Conservation (phyloP, 2,888 invertebrate genomes). For the Chloromyia formosa region DNA sequence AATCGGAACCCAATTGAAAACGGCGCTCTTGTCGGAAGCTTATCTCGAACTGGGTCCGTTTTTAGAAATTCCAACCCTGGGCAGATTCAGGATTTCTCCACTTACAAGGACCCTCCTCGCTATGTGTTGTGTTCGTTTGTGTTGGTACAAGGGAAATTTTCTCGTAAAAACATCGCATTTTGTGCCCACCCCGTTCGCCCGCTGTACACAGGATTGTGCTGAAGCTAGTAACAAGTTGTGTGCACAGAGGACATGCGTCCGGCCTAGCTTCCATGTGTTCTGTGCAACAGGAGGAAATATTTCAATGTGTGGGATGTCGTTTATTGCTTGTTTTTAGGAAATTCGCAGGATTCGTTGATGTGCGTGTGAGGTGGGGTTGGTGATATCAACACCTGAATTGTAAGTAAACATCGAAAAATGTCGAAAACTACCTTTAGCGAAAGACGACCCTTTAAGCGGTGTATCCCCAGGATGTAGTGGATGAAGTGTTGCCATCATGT, state of each 20-base stretch:
- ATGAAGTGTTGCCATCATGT: no score
- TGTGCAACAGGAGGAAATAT: slow-evolving; percentile 40
- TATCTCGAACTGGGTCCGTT: slow-evolving; percentile 50
- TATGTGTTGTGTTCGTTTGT: slow-evolving; percentile 14
- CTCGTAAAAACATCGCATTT: background rate
- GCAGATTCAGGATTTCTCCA: slow-evolving; percentile 43
- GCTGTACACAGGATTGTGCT: background rate
- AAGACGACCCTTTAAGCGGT: background rate
- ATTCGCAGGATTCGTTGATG: slow-evolving; percentile 6
- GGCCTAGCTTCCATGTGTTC: slow-evolving; percentile 27
- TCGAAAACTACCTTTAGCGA: slow-evolving; percentile 21
- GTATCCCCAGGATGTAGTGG: no score
- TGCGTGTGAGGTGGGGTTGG: background rate
- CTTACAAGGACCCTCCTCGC: slow-evolving; percentile 23
- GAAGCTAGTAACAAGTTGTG: background rate
- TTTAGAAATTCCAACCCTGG: slow-evolving; percentile 49
- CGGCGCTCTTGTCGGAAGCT: slow-evolving; percentile 48
- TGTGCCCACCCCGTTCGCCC: background rate
- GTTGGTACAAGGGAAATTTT: slow-evolving; percentile 45
- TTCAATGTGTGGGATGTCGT: slow-evolving; percentile 13
- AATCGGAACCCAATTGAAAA: slow-evolving; percentile 39
- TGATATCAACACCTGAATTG: slow-evolving; percentile 31
- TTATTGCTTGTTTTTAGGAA: slow-evolving; percentile 28
- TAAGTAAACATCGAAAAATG: slow-evolving; percentile 34
- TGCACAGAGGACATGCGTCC: slow-evolving; percentile 33